Conservation (phyloP, 2,113 vertebrate genomes). For the Ancistrus triradiatus region DNA sequence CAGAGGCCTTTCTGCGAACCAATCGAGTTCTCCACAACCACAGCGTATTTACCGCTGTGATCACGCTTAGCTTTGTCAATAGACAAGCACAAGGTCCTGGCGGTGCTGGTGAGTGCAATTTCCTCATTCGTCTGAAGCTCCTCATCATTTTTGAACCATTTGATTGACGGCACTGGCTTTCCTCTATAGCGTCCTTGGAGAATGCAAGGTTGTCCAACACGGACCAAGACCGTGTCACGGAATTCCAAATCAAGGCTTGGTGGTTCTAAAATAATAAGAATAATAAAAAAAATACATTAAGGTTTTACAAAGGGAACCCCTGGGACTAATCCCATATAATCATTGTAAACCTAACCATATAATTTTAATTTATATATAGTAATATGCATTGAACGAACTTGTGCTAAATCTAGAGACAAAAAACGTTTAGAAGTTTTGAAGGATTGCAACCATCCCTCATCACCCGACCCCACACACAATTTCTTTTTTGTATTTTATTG, state of each 20-base stretch:
- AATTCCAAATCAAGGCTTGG: constrained; percentile 88
- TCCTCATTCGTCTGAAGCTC: constrained; percentile 81
- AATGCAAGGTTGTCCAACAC: constrained; percentile 86
- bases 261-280: constrained; percentile 73
- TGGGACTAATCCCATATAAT: too few species aligned
- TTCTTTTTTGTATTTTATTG: too few species aligned
- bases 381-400: too few species aligned
- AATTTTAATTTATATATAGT: too few species aligned
- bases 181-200: constrained; percentile 83
- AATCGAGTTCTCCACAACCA: constrained; percentile 82
- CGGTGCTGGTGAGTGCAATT: constrained; percentile 73
- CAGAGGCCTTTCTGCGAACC: constrained; percentile 85
- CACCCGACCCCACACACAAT: too few species aligned
- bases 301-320: too few species aligned
- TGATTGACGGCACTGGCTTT: constrained; percentile 81
- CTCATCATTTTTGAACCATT: constrained; percentile 85
- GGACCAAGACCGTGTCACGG: constrained; percentile 83
- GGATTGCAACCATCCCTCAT: too few species aligned
- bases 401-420: too few species aligned
- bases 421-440: too few species aligned
- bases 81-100: constrained; percentile 76
- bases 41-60: constrained; percentile 85
- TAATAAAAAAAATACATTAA: not conserved
- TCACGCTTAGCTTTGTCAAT: constrained; percentile 82
- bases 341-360: constrained; percentile 19